Conservation (phyloP, 2,113 vertebrate genomes). For the Mirounga angustirostris region DNA sequence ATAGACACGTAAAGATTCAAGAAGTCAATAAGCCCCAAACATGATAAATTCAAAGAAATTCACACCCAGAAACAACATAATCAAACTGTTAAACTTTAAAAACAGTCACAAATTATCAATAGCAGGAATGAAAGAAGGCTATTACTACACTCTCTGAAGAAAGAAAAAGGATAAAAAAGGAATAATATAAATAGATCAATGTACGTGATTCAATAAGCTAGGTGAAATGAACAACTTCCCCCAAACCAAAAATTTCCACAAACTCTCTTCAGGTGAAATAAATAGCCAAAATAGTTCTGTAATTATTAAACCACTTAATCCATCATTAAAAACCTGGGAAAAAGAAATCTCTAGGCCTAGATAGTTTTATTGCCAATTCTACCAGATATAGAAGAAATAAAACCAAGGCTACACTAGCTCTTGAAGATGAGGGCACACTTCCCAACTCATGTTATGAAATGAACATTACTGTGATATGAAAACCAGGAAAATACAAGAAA, state of each 20-base stretch:
- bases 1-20: not conserved
- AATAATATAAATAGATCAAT: not conserved
- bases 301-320: not conserved
- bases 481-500: not conserved
- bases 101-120: not conserved
- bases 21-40: not conserved
- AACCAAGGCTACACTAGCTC: not conserved
- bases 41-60: not conserved
- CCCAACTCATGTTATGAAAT: not conserved
- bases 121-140: not conserved
- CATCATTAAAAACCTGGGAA: not conserved
- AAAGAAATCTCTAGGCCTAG: not conserved
- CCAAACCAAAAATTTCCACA: not conserved
- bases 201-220: not conserved
- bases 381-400: not conserved
- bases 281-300: not conserved
- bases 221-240: not conserved
- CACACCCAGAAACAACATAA: not conserved
- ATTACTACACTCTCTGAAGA: not conserved
- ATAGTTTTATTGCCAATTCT: not conserved
- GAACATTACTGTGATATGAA: not conserved
- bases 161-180: not conserved
- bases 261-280: not conserved
- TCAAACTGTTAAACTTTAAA: not conserved
- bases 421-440: not conserved